Conservation (phyloP, 2,113 vertebrate genomes). For the Chloropsis hardwickii region DNA sequence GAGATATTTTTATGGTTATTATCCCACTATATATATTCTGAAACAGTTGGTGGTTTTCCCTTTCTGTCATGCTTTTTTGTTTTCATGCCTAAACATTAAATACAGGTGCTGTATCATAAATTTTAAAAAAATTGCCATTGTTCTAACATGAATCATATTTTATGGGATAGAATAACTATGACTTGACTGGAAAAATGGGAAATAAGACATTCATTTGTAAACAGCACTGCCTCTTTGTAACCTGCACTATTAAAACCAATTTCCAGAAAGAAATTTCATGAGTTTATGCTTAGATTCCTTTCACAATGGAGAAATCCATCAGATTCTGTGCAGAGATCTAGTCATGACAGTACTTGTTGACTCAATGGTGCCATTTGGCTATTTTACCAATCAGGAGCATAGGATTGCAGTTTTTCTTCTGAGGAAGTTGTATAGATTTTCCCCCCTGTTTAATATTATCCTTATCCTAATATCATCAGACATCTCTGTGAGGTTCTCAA, state of each 20-base stretch:
- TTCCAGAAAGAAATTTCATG: not conserved
- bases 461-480: not conserved
- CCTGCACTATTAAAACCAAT: not conserved
- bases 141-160: not conserved
- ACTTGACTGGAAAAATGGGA: not conserved
- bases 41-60: not conserved
- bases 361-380: not conserved
- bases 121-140: not conserved
- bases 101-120: not conserved
- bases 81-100: constrained; percentile 5
- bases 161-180: not conserved
- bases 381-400: not conserved
- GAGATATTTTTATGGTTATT: not conserved
- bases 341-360: not conserved
- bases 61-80: not conserved
- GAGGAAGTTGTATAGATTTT: not conserved
- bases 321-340: not conserved
- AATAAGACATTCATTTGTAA: not conserved
- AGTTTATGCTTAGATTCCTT: not conserved
- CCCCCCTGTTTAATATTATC: not conserved
- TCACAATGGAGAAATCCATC: not conserved
- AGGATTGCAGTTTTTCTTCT: not conserved
- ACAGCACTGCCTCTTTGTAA: not conserved
- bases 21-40: not conserved
- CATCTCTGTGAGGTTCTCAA: not conserved